Evolutionary conservation across 2,113 vertebrate genomes (phyloP).

Genomic region (Pluvialis apricaria): DNA sequence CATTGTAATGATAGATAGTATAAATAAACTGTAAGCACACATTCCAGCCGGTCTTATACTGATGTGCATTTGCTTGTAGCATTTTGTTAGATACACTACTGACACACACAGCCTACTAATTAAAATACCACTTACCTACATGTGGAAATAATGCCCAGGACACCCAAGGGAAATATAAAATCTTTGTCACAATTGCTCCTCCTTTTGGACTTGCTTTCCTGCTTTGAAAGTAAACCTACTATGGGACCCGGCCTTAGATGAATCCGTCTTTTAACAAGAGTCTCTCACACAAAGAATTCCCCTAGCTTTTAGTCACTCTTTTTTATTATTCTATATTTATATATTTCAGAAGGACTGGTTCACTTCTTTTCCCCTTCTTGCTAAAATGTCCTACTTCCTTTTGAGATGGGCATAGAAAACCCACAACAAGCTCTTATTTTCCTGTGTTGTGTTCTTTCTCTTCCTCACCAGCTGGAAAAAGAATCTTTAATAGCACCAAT

Average conservation of each 20-base stretch:
- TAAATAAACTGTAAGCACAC: not conserved
- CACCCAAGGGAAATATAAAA: not conserved
- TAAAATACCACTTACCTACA: not conserved
- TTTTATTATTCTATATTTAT: not conserved
- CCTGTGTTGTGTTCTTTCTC: not conserved
- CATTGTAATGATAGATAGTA: not conserved
- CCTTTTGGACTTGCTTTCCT: not conserved
- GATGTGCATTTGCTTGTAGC: not conserved
- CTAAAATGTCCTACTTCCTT: not conserved
- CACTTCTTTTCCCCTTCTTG: not conserved
- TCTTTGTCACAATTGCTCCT: not conserved
- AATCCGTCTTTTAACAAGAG: not conserved
- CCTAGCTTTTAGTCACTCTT: not conserved
- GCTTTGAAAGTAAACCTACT: not conserved
- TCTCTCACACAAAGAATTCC: not conserved
- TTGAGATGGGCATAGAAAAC: not conserved
- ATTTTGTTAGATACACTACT: not conserved
- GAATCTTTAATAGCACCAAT: not conserved
- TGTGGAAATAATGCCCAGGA: not conserved
- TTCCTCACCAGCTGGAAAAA: not conserved
- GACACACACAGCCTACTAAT: not conserved
- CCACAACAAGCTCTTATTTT: not conserved
- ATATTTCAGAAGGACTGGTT: not conserved
- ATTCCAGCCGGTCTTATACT: not conserved
- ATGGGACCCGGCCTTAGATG: not conserved